Conservation (phyloP, 2,113 vertebrate genomes). For the Nanger granti region DNA sequence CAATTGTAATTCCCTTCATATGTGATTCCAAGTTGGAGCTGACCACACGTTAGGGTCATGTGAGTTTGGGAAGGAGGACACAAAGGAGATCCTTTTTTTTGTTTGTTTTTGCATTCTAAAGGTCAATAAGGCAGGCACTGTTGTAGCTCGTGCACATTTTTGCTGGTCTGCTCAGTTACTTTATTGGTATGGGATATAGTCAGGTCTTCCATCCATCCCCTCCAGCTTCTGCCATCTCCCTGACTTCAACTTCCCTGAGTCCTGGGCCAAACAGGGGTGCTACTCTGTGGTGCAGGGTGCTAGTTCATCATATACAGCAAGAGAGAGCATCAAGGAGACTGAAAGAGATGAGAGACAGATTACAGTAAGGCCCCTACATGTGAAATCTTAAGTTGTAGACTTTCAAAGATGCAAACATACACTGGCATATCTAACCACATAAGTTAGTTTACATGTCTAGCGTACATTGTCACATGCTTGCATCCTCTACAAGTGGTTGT, state of each 20-base stretch:
- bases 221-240: background rate
- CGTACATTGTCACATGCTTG: background rate
- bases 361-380: background rate
- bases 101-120: background rate
- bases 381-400: background rate
- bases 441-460: background rate
- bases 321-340: background rate
- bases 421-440: background rate
- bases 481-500: background rate
- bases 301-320: background rate
- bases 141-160: background rate
- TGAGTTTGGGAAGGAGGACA: background rate
- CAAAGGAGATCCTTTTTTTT: background rate
- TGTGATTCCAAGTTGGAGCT: background rate
- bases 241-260: background rate
- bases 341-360: background rate
- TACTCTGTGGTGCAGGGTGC: background rate
- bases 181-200: background rate
- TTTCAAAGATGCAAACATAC: background rate
- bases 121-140: background rate
- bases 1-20: background rate
- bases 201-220: background rate
- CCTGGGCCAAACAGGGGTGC: background rate
- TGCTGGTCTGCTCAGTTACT: background rate
- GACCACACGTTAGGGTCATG: background rate